phyloP scores from a whole-genome alignment of 2,797 vertebrate genomes.

The Microtus obscurus region DNA sequence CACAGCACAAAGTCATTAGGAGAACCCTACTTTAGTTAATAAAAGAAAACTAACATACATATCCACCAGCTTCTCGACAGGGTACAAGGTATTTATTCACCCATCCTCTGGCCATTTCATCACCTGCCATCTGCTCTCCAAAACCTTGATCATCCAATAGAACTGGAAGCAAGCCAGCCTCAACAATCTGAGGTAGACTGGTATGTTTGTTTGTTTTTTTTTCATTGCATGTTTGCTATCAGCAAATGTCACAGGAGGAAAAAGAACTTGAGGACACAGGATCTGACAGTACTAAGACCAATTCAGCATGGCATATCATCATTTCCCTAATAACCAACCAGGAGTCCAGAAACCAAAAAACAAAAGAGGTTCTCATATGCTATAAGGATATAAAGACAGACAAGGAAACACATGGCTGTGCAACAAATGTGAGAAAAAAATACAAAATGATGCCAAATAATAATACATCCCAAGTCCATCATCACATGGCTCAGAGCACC shows the following conservation, averaged over 20 bases:
- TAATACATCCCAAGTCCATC: background rate
- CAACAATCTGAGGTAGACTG: background rate
- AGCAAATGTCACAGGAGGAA: background rate
- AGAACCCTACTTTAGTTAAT: background rate
- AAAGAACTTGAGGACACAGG: background rate
- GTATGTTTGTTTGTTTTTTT: background rate
- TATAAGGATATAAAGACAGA: background rate
- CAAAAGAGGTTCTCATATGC: background rate
- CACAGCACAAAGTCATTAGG: background rate
- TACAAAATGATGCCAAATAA: background rate
- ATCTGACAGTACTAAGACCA: background rate
- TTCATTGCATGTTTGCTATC: background rate
- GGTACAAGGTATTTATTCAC: background rate
- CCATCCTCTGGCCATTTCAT: background rate
- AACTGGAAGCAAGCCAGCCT: background rate
- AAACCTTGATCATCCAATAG: background rate
- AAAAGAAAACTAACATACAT: background rate
- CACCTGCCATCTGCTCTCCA: background rate
- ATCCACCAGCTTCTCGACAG: background rate
- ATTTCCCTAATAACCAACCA: background rate
- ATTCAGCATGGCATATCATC: background rate
- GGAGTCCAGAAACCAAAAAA: background rate
- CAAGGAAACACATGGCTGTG: background rate
- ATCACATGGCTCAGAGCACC: background rate
- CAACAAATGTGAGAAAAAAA: slow-evolving; percentile 19